These are phyloP conservation scores for Hemichromis elongatus DNA, from an alignment of 2,113 vertebrate species.

Conservation along the genomic window DNA sequence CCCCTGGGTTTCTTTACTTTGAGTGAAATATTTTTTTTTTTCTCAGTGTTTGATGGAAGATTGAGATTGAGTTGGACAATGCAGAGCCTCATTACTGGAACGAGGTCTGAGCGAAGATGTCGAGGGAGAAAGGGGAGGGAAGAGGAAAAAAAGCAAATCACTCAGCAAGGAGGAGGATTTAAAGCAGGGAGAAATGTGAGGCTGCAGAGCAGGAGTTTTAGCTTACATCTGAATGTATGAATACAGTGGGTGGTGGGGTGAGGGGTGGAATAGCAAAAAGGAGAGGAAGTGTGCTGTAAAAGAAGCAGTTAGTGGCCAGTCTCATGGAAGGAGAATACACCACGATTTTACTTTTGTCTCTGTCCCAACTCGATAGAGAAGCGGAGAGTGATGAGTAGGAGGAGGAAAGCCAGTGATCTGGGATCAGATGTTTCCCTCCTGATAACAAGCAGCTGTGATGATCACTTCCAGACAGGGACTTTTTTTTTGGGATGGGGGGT, in stretches of 20 bases:
- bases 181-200: slow-evolving; percentile 13
- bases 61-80: slow-evolving; percentile 52
- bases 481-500: background rate
- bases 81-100: slow-evolving; percentile 52
- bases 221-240: slow-evolving; percentile 53
- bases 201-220: slow-evolving; percentile 17
- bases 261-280: slow-evolving; percentile 30
- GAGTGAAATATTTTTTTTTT: background rate
- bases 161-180: slow-evolving; percentile 41
- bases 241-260: slow-evolving; percentile 38
- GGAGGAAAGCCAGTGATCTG: slow-evolving; percentile 20
- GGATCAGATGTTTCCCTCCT: slow-evolving; percentile 67
- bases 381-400: background rate
- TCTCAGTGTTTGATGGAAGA: slow-evolving; percentile 33
- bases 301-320: slow-evolving; percentile 38
- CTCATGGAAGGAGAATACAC: slow-evolving; percentile 30
- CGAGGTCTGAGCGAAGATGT: slow-evolving; percentile 22
- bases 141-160: slow-evolving; percentile 14
- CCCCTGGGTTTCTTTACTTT: slow-evolving; percentile 43
- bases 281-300: slow-evolving; percentile 50
- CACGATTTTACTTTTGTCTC: slow-evolving; percentile 41
- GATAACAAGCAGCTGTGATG: slow-evolving; percentile 53
- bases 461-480: slow-evolving; percentile 43
- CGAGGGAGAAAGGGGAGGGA: background rate
- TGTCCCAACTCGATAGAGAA: background rate